Percentiles rank a stretch among this genome's conserved stretches.
Evolutionary conservation across 2,113 vertebrate species (phyloP).

Genomic region (Oriolus oriolus): DNA sequence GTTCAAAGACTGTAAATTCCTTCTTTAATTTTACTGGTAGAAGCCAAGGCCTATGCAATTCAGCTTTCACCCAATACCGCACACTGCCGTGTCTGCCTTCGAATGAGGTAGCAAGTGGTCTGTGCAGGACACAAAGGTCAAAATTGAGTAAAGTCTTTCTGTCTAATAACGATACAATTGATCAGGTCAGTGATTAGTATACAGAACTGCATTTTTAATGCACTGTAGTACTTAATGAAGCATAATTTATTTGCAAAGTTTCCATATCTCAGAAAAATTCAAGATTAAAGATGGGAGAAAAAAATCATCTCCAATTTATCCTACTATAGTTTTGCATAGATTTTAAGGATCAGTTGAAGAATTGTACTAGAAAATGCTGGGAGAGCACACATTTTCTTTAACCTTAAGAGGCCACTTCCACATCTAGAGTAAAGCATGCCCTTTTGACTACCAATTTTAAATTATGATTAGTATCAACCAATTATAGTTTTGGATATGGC

Average conservation of each 20-base stretch:
- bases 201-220: slow-evolving; percentile 36
- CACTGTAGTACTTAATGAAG: slow-evolving; percentile 5
- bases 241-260: slow-evolving; percentile 28
- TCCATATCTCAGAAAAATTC: slow-evolving; percentile 1
- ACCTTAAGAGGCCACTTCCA: slow-evolving; percentile 57
- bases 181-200: slow-evolving; percentile 39
- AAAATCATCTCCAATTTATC: slow-evolving; percentile 43
- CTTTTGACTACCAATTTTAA: background rate
- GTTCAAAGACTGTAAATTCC: slow-evolving; percentile 99
- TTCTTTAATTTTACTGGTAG: slow-evolving; percentile 99
- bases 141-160: slow-evolving; percentile 64
- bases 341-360: slow-evolving; percentile 9
- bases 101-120: slow-evolving; percentile 99
- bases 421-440: background rate
- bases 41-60: slow-evolving; percentile 97
- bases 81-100: slow-evolving; percentile 99
- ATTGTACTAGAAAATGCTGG: slow-evolving; percentile 58
- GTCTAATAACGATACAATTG: slow-evolving; percentile 26
- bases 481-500: background rate
- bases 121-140: slow-evolving; percentile 75
- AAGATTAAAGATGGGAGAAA: slow-evolving; percentile 59
- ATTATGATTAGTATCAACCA: background rate
- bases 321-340: background rate
- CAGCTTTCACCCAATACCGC: slow-evolving; percentile 98
- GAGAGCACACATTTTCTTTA: slow-evolving; percentile 42